Evolutionary conservation across 2,888 invertebrate genomes (phyloP), one percentile per base, ranked within the genome.

Genomic region (Tiliacea citrago): DNA sequence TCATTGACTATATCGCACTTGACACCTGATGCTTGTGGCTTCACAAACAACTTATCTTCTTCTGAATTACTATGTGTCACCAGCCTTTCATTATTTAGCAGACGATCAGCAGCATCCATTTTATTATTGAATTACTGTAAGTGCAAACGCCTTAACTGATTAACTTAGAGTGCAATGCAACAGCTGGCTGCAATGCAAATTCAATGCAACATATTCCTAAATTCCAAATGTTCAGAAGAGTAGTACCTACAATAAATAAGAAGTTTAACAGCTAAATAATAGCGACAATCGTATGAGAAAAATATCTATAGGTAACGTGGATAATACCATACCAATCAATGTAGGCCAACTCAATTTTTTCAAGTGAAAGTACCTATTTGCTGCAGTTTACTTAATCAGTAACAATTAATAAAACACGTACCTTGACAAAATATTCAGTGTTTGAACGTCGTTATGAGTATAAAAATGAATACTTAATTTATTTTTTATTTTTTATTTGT

Each of bases 1-100:
- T 96, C 95, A 91, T 96, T 95, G 13, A 95, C 91, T 86, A 96
- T 91, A 82, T 96, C 94, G 89, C 91, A 92, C 75, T 93, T 93
- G 7, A 92, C 93, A 76, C 90, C 91, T 49, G 91, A 73, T 55
- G 91, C 84, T 67, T 92, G 92, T 8, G 91, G 82, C 74, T 91
- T 92, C 29, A 88, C 79, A 45, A 91, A 82, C 65, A 93, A 79
- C 55, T 91, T 88, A 75, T 93, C 92, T 75, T 93, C 92, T 35
- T 92, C 91, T 68, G 88, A 68, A 60, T 87, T 83, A 45, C 68
- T 75, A 73, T 83, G 88, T 53, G 88, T 79, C 72, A 80, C 78
- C 68, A 88, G 72, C 77, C 86, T 88, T 69, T 90, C 90, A 63
- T 86, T 89, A 70, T 88, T 89, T 69, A 93, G 73, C 21, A 93